Conservation (phyloP, 1,140 invertebrate species). For the Diorhabda elongata region DNA sequence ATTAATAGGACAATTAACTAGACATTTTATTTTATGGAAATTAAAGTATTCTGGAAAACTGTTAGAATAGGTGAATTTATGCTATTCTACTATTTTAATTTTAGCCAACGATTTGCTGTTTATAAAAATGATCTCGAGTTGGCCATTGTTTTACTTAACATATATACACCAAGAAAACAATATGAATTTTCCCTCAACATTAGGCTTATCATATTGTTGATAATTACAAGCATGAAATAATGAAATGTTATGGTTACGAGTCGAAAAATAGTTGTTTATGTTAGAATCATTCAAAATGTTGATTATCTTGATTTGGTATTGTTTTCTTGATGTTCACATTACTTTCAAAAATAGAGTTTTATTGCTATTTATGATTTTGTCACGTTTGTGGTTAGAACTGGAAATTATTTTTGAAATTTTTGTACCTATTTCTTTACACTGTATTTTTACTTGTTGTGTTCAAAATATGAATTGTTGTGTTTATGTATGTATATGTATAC, state of each 20-base stretch:
- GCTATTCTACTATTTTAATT: constrained; percentile 6
- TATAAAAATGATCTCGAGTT: constrained; percentile 28
- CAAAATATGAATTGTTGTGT: constrained; percentile 46
- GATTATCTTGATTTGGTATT: background rate
- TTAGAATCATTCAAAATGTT: no score
- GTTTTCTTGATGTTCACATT: no score
- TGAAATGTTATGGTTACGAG: no score
- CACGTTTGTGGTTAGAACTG: constrained; percentile 19
- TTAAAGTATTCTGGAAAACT: constrained; percentile 7
- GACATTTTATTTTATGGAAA: constrained; percentile 14
- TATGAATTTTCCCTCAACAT: no score
- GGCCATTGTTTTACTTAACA: constrained; percentile 21
- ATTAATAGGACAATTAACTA: constrained; percentile 7
- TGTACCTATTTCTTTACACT: constrained; percentile 39
- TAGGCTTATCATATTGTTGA: no score
- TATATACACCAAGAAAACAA: constrained; percentile 4
- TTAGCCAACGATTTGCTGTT: constrained; percentile 7
- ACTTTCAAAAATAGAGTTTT: background rate
- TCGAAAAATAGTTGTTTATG: no score
- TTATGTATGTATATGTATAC: constrained; percentile 45
- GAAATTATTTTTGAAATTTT: constrained; percentile 27
- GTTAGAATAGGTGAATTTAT: constrained; percentile 12
- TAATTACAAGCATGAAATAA: no score
- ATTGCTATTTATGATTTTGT: constrained; percentile 10
- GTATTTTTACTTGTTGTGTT: constrained; percentile 46